Evolutionary conservation across 2,113 vertebrate species (phyloP).

Genomic region (Beaufortia kweichowensis): DNA sequence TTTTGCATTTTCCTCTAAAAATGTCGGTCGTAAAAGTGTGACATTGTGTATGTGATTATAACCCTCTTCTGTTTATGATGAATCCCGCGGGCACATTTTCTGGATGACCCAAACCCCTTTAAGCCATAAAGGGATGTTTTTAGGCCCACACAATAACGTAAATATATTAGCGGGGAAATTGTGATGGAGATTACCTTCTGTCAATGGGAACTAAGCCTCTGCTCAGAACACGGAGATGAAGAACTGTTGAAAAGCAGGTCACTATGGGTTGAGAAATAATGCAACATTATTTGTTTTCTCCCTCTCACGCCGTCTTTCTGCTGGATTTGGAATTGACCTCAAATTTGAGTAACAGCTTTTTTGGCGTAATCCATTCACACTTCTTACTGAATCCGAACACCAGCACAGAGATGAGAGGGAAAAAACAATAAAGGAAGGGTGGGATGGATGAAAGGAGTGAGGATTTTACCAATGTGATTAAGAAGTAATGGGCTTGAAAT

Average conservation of each 20-base stretch:
- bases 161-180: conserved; percentile 59
- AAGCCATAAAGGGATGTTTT: conserved; percentile 42
- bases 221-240: conserved; percentile 56
- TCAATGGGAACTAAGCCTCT: conserved; percentile 61
- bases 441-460: conserved; percentile 69
- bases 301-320: conserved; percentile 24
- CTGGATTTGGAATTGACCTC: conserved; percentile 75
- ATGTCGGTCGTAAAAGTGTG: background rate
- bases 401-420: conserved; percentile 58
- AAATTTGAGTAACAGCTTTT: conserved; percentile 77
- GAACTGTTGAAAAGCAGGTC: conserved; percentile 60
- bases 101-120: conserved; percentile 25
- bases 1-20: background rate
- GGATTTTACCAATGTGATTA: conserved; percentile 76
- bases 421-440: conserved; percentile 65
- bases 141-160: conserved; percentile 59
- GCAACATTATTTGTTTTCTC: conserved; percentile 64
- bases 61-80: conserved; percentile 43
- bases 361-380: conserved; percentile 75
- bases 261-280: conserved; percentile 62
- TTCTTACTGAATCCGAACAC: conserved; percentile 60
- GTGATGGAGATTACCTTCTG: conserved; percentile 62
- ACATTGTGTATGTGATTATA: conserved; percentile 36
- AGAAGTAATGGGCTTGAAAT: conserved; percentile 69
- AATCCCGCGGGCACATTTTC: conserved; percentile 43